A percentile compares a stretch with the other conserved stretches of the same genome.
These are phyloP conservation scores for Trisateles emortualis DNA, from an alignment of 2,888 invertebrate genomes.

Conservation along the genomic window DNA sequence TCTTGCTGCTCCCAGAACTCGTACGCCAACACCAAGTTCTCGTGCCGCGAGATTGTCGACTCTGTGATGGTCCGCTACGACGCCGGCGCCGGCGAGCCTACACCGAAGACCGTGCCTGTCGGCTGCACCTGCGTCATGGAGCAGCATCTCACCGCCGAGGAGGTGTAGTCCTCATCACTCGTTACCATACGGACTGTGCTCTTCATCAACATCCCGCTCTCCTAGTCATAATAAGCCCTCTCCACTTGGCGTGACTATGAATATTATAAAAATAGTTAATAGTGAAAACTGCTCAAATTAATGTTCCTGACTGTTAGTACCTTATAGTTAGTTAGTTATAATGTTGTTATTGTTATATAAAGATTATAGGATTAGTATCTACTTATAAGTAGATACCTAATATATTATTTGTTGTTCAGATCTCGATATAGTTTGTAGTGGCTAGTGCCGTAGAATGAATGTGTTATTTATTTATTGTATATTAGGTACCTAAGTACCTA, in stretches of 20 bases:
- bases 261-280: background rate
- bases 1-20: constrained; percentile 29
- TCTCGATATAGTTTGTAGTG: background rate
- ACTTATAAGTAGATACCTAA: no score
- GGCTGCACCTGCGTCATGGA: constrained; percentile 44
- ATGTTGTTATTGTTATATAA: no score
- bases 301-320: background rate
- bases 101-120: constrained; percentile 26
- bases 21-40: constrained; percentile 7
- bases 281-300: background rate
- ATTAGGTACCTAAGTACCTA: background rate
- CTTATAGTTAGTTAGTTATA: background rate
- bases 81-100: background rate
- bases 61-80: constrained; percentile 17
- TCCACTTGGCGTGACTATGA: no score
- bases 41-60: constrained; percentile 40
- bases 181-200: no score
- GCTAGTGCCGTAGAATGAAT: background rate
- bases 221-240: no score
- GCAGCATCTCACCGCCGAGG: constrained; percentile 12
- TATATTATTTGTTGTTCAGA: background rate
- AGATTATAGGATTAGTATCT: no score
- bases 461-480: background rate
- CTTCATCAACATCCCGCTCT: no score
- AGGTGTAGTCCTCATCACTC: no score